A percentile compares a stretch with the other conserved stretches of the same genome.
Conservation (phyloP, 2,888 invertebrate genomes). For the Seladonia tumulorum region DNA sequence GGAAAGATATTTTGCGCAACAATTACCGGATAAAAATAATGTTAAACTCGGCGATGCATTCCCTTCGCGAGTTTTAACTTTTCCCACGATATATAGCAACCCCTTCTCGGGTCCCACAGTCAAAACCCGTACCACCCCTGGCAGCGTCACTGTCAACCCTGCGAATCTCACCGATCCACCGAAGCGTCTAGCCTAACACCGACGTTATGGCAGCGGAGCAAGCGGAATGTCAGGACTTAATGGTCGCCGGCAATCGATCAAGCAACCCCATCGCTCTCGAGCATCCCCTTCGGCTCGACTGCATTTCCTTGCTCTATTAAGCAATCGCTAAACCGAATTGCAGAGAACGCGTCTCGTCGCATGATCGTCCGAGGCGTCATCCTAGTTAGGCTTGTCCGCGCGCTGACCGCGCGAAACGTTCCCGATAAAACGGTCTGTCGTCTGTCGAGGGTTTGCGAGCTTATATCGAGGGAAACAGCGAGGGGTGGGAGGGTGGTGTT, state of each 20-base stretch:
- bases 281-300: slow-evolving; percentile 36
- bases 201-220: not conserved
- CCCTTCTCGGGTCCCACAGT: not conserved
- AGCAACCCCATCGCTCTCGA: slow-evolving; percentile 20
- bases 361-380: slow-evolving; percentile 43
- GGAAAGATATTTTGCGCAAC: not conserved
- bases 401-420: slow-evolving; percentile 60
- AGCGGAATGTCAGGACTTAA: slow-evolving; percentile 16
- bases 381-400: slow-evolving; percentile 27
- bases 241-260: slow-evolving; percentile 42
- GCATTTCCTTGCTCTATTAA: slow-evolving; percentile 60
- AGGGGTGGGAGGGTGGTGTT: slow-evolving; percentile 15
- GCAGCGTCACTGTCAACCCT: not conserved
- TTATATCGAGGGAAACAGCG: slow-evolving; percentile 27
- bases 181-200: not conserved
- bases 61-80: not conserved
- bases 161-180: not conserved
- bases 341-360: not conserved
- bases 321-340: slow-evolving; percentile 9
- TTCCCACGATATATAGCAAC: not conserved
- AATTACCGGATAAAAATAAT: not conserved
- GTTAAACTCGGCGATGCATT: not conserved
- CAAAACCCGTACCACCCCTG: not conserved
- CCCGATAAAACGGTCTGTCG: slow-evolving; percentile 65
- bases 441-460: slow-evolving; percentile 12